Evolutionary conservation across 2,113 vertebrate genomes (phyloP).

Genomic region (Boulengeromyrus knoepffleri): DNA sequence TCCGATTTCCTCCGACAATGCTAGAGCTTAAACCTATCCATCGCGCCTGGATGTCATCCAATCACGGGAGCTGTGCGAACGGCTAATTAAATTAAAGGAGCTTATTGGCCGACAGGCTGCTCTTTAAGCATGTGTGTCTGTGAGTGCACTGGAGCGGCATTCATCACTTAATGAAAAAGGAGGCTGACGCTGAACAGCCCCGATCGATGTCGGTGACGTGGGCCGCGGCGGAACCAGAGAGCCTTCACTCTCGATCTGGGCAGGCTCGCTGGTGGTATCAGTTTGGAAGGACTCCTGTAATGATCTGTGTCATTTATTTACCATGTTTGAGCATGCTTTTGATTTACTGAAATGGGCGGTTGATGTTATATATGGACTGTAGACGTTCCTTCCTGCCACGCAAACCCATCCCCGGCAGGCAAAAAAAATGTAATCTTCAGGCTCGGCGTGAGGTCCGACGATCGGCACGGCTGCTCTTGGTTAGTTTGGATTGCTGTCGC

Average conservation of each 20-base stretch:
- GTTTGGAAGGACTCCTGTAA: background rate
- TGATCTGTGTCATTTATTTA: background rate
- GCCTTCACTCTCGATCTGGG: background rate
- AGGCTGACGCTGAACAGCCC: conserved; percentile 10
- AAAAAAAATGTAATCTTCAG: background rate
- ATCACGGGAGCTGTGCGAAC: conserved; percentile 31
- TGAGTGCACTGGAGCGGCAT: conserved; percentile 43
- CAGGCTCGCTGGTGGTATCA: too few relatives aligned
- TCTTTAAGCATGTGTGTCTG: conserved; percentile 48
- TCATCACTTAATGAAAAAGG: conserved; percentile 30
- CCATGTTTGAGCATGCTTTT: background rate
- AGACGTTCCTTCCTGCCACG: background rate
- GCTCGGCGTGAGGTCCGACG: background rate
- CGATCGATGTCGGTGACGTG: background rate
- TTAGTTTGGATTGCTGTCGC: background rate
- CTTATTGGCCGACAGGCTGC: conserved; percentile 42
- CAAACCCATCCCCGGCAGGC: background rate
- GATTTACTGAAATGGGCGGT: background rate
- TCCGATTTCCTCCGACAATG: conserved; percentile 21
- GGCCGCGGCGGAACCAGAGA: background rate
- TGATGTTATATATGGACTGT: background rate
- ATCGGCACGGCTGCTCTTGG: background rate
- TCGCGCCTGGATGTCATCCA: conserved; percentile 31
- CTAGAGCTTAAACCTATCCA: conserved; percentile 27
- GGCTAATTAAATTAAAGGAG: conserved; percentile 35